phyloP scores from a whole-genome alignment of 2,113 vertebrate genomes.

The Laticauda colubrina region DNA sequence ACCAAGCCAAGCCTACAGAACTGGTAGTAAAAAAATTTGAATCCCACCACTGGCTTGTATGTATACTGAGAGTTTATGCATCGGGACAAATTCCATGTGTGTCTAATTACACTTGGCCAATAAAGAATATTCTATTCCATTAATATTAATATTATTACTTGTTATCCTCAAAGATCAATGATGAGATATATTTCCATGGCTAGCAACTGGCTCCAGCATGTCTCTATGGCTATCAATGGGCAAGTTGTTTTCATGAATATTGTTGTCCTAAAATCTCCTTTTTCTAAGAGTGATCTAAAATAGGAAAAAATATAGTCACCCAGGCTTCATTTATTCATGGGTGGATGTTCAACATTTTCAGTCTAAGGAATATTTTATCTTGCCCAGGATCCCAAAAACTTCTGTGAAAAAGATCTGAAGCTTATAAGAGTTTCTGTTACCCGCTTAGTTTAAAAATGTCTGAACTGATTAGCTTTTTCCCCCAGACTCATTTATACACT shows the following conservation, averaged over 20 bases:
- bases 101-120: not conserved
- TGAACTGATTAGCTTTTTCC: not conserved
- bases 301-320: not conserved
- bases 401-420: not conserved
- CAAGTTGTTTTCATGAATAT: not conserved
- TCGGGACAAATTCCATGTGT: not conserved
- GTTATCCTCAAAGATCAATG: not conserved
- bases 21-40: no score
- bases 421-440: constrained; percentile 14
- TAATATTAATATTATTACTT: not conserved
- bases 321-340: not conserved
- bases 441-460: constrained; percentile 24
- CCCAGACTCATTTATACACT: constrained; percentile 13
- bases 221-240: not conserved
- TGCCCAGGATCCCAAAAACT: constrained; percentile 22
- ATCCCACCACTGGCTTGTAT: not conserved
- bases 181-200: not conserved
- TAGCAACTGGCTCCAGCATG: not conserved
- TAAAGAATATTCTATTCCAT: not conserved
- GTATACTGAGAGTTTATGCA: not conserved
- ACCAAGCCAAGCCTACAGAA: no score
- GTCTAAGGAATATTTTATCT: not conserved
- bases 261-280: not conserved
- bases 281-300: not conserved
- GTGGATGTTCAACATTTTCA: not conserved